Percentiles rank a stretch among this genome's conserved stretches.
Conservation (phyloP, 1,140 invertebrate species). For the Parapsyche elsis region DNA sequence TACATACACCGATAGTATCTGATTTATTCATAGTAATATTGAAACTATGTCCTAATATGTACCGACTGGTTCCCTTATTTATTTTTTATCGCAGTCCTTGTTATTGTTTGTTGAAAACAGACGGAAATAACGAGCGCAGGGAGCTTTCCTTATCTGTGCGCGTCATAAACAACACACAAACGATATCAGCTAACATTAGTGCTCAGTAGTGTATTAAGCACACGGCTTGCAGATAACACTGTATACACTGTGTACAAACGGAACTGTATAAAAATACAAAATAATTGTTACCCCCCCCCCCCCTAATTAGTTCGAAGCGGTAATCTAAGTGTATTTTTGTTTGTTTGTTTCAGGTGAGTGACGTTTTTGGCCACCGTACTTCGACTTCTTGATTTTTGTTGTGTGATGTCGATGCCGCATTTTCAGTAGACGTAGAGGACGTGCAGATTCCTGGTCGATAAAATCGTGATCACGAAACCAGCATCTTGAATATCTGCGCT, state of each 20-base stretch:
- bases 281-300: no score
- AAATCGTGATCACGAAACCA: constrained; percentile 54
- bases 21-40: no score
- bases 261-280: no score
- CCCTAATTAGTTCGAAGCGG: no score
- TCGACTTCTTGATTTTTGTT: background rate
- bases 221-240: no score
- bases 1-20: no score
- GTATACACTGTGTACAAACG: no score
- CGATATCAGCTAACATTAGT: background rate
- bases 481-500: constrained; percentile 53
- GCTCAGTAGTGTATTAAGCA: no score
- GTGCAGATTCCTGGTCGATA: constrained; percentile 51
- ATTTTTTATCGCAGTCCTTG: no score
- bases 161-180: background rate
- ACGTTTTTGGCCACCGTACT: background rate
- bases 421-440: constrained; percentile 28
- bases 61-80: no score
- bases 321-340: constrained; percentile 4
- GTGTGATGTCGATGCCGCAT: background rate
- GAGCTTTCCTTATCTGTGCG: background rate
- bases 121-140: background rate
- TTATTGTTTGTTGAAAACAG: no score
- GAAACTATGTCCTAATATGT: no score
- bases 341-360: constrained; percentile 22